Conservation (phyloP, 2,113 vertebrate genomes). For the Eolophus roseicapilla region DNA sequence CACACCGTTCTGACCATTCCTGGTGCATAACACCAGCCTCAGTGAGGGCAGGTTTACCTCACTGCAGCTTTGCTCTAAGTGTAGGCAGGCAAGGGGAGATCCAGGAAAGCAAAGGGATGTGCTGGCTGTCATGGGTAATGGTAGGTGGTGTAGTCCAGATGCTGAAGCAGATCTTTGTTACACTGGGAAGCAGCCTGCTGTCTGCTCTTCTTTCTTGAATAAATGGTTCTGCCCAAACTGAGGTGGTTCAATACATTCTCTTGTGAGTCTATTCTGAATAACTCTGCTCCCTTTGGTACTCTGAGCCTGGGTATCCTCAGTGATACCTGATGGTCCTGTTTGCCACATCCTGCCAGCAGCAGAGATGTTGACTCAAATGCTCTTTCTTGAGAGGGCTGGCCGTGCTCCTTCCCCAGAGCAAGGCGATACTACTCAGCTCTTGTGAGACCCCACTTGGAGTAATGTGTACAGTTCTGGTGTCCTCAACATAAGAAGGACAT, state of each 20-base stretch:
- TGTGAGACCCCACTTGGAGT: not conserved
- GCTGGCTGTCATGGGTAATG: not conserved
- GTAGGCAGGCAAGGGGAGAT: rapidly evolving
- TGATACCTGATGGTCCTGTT: not conserved
- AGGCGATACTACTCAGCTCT: not conserved
- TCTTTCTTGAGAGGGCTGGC: not conserved
- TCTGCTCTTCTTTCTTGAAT: not conserved
- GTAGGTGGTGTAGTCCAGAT: not conserved
- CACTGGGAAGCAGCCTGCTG: not conserved
- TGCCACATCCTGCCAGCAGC: not conserved
- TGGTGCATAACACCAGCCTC: not conserved
- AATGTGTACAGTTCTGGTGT: not conserved
- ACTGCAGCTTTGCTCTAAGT: not conserved
- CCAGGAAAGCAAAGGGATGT: not conserved
- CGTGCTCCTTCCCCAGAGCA: not conserved
- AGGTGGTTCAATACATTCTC: not conserved
- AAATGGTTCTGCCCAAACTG: not conserved
- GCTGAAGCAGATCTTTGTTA: not conserved
- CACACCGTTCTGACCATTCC: not conserved
- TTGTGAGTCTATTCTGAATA: not conserved
- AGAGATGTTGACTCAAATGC: not conserved
- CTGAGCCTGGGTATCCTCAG: not conserved
- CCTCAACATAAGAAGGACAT: not conserved
- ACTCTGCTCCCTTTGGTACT: not conserved
- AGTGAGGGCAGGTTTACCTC: not conserved